Conservation (phyloP, 2,113 vertebrate genomes). For the Nicator chloris region DNA sequence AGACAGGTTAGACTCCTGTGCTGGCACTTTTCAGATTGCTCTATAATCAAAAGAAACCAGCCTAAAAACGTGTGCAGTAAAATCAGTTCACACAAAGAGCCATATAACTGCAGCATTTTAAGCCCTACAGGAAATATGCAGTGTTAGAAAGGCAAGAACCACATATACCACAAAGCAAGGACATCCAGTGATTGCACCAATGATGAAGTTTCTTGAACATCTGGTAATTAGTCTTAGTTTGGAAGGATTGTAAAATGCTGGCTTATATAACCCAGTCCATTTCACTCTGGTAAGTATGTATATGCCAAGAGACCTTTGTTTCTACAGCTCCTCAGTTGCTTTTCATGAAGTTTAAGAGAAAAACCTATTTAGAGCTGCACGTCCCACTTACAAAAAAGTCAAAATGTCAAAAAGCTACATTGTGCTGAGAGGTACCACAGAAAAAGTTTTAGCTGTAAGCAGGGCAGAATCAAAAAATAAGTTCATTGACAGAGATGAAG, state of each 20-base stretch:
- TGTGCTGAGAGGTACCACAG: not conserved
- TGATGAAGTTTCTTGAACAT: constrained; percentile 33
- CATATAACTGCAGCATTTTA: not conserved
- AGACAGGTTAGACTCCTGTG: not conserved
- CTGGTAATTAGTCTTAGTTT: constrained; percentile 27
- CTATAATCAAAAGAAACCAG: not conserved
- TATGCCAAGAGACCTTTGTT: not conserved
- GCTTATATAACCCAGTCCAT: not conserved
- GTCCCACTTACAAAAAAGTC: not conserved
- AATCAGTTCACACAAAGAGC: not conserved
- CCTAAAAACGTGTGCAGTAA: not conserved
- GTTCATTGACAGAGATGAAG: not conserved
- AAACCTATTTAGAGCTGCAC: not conserved
- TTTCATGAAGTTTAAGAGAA: not conserved
- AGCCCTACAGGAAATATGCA: not conserved
- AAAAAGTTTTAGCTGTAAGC: not conserved
- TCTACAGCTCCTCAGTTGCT: not conserved
- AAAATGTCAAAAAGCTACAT: not conserved
- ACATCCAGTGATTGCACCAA: not conserved
- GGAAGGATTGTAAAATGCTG: not conserved
- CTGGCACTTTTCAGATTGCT: not conserved
- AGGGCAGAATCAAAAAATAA: not conserved
- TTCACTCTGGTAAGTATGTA: not conserved
- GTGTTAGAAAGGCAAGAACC: not conserved
- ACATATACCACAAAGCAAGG: not conserved